These are phyloP conservation scores for Acestrorhynchus altus DNA, from an alignment of 2,797 vertebrate species.

Conservation along the genomic window DNA sequence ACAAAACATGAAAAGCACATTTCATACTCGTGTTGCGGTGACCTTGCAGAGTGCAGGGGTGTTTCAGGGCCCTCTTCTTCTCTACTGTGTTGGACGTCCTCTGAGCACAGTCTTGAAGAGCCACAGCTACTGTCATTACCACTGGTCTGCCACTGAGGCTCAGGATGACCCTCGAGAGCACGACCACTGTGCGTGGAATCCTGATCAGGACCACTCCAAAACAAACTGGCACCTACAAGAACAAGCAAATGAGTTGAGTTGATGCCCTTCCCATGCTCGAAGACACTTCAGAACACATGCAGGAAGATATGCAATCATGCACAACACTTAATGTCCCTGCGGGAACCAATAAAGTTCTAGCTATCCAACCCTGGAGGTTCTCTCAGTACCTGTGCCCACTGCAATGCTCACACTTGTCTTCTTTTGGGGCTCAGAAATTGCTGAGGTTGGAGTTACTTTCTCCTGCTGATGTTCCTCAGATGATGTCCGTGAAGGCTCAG, in stretches of 20 bases:
- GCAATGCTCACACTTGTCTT: slow-evolving; percentile 85
- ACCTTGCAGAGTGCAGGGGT: slow-evolving; percentile 40
- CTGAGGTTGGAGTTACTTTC: slow-evolving; percentile 68
- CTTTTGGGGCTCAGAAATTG: slow-evolving; percentile 48
- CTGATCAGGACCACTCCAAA: slow-evolving; percentile 79
- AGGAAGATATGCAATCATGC: background rate
- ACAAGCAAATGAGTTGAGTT: background rate
- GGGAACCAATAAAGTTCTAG: too few relatives aligned
- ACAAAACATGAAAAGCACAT: background rate
- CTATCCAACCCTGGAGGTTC: background rate
- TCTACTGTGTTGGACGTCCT: slow-evolving; percentile 60
- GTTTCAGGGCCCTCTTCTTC: slow-evolving; percentile 40
- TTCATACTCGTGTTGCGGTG: slow-evolving; percentile 59
- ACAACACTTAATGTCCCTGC: too few relatives aligned
- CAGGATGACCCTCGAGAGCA: slow-evolving; percentile 63
- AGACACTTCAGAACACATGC: background rate
- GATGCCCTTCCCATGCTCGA: background rate
- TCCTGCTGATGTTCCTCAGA: slow-evolving; percentile 39
- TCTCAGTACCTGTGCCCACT: slow-evolving; percentile 88
- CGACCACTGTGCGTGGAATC: slow-evolving; percentile 53
- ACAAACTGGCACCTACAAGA: slow-evolving; percentile 89
- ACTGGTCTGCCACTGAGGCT: slow-evolving; percentile 52
- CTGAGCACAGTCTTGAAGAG: slow-evolving; percentile 68
- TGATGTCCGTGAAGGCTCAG: slow-evolving; percentile 49
- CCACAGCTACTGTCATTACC: slow-evolving; percentile 65